These are phyloP conservation scores for Aphelocoma coerulescens DNA, from an alignment of 2,113 vertebrate species.

Conservation along the genomic window DNA sequence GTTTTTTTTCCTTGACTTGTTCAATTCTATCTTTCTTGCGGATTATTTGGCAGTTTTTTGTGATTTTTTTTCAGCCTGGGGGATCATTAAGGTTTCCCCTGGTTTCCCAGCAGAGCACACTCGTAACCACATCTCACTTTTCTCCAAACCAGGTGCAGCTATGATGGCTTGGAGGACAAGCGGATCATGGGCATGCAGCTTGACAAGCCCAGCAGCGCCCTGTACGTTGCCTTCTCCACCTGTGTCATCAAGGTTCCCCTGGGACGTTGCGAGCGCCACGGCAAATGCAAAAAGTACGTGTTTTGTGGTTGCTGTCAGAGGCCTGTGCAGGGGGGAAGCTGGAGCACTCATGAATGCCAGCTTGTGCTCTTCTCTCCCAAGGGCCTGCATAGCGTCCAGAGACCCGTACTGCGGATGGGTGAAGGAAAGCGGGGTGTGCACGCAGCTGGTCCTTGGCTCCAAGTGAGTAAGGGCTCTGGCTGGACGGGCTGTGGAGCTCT, in stretches of 20 bases:
- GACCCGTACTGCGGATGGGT: slow-evolving; percentile 97
- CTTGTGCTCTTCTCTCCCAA: slow-evolving; percentile 56
- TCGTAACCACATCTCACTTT: background rate
- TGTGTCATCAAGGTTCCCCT: slow-evolving; percentile 92
- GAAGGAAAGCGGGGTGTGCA: slow-evolving; percentile 83
- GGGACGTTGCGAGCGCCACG: slow-evolving; percentile 89
- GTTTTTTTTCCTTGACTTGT: background rate
- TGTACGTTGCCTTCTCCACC: slow-evolving; percentile 91
- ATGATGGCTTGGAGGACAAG: slow-evolving; percentile 91
- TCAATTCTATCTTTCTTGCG: background rate
- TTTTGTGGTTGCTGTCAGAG: background rate
- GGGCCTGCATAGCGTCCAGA: slow-evolving; percentile 95
- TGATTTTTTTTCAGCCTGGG: background rate
- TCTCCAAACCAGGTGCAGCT: slow-evolving; percentile 82
- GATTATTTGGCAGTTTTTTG: fast-evolving
- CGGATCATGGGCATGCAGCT: slow-evolving; percentile 92
- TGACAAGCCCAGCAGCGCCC: slow-evolving; percentile 81
- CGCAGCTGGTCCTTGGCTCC: slow-evolving; percentile 76
- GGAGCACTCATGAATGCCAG: background rate
- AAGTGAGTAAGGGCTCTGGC: slow-evolving; percentile 78
- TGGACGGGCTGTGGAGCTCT: fast-evolving
- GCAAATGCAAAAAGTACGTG: slow-evolving; percentile 92
- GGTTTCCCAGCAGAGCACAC: background rate
- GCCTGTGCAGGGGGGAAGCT: fast-evolving
- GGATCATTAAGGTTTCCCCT: background rate